A percentile compares a stretch with the other conserved stretches of the same genome.
Evolutionary conservation across 2,797 vertebrate genomes (phyloP).

Genomic region (Hipposideros larvatus): DNA sequence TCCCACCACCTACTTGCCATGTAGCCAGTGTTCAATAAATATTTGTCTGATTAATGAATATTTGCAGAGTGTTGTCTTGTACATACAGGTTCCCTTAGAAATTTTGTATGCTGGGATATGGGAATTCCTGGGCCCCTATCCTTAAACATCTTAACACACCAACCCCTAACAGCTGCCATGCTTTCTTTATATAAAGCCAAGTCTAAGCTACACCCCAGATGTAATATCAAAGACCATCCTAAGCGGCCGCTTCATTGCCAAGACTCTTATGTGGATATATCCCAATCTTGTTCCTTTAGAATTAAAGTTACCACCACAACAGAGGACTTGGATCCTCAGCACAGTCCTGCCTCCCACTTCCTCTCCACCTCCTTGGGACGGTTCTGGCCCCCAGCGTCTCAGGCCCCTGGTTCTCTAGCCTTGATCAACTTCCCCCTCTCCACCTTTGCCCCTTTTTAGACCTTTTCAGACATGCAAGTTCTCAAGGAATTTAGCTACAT

Average conservation of each 20-base stretch:
- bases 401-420: not conserved
- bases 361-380: not conserved
- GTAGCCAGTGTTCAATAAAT: not conserved
- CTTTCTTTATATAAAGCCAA: not conserved
- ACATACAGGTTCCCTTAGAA: not conserved
- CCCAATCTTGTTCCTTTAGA: not conserved
- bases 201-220: not conserved
- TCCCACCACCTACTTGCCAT: not conserved
- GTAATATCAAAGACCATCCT: not conserved
- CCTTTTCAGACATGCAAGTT: not conserved
- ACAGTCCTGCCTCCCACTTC: not conserved
- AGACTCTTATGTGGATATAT: not conserved
- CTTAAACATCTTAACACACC: not conserved
- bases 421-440: not conserved
- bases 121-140: not conserved
- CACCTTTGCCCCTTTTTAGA: not conserved
- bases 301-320: not conserved
- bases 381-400: not conserved
- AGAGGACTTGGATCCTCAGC: not conserved
- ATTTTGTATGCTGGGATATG: not conserved
- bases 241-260: not conserved
- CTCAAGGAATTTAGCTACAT: slow-evolving; percentile 2
- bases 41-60: not conserved
- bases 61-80: not conserved
- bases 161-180: not conserved